Evolutionary conservation across 1,140 invertebrate genomes (phyloP).

Genomic region (Zaprionus inermis): DNA sequence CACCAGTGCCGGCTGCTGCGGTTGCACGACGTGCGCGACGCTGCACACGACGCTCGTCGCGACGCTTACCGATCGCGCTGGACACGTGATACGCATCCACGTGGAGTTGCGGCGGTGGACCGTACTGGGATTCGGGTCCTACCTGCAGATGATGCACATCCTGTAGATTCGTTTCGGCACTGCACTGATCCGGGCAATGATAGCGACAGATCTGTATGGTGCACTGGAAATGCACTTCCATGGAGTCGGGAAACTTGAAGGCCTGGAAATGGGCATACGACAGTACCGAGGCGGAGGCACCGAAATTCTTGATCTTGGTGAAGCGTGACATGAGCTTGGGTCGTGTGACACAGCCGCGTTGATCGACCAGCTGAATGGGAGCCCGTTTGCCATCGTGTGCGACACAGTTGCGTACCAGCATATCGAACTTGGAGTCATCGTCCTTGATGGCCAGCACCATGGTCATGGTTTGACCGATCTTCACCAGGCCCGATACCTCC

Average conservation of each 20-base stretch:
- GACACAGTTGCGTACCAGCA: constrained; percentile 97
- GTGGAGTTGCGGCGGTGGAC: constrained; percentile 86
- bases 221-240: constrained; percentile 98
- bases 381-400: constrained; percentile 97
- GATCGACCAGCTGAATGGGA: constrained; percentile 97
- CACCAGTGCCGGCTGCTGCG: constrained; percentile 62
- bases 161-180: constrained; percentile 85
- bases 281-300: constrained; percentile 94
- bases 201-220: constrained; percentile 97
- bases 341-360: constrained; percentile 95
- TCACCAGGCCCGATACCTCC: constrained; percentile 96
- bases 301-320: constrained; percentile 98
- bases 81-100: constrained; percentile 86
- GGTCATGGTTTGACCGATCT: constrained; percentile 98
- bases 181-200: constrained; percentile 96
- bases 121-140: constrained; percentile 88
- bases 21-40: constrained; percentile 86
- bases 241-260: constrained; percentile 97
- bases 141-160: constrained; percentile 85
- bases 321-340: constrained; percentile 97
- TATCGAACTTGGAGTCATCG: constrained; percentile 97
- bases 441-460: constrained; percentile 98
- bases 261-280: constrained; percentile 97
- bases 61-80: constrained; percentile 86
- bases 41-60: constrained; percentile 89